Base-by-base conservation (phyloP, 2,888 invertebrate genomes). In the Temnothorax ravouxi region DNA sequence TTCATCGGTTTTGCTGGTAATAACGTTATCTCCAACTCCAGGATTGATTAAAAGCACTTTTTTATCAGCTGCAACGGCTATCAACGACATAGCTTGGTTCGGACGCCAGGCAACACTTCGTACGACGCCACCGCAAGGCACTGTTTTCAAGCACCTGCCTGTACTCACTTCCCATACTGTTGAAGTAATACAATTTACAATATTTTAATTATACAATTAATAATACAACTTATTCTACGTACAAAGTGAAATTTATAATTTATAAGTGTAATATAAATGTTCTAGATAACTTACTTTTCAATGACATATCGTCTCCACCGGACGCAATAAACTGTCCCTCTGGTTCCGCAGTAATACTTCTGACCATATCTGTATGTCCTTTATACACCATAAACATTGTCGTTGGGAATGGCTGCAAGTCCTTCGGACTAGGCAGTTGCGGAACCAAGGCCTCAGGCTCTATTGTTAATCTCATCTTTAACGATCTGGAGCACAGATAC, bases 391-490 rank as follows among this genome's bases (percentile, higher is more conserved):
- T 96, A 85, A 97, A 97, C 95, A 98, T 96, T 62, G 96, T 95
- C 0, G 98, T 98, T 0, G 99, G 99, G 96, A 99, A 99, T 2
- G 99, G 99, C 95, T 99, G 99, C 89, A 99, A 96, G 95, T 99
- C 99, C 91, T 97, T 97, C 0, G 99, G 99, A 91, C 98, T 97
- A 1, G 99, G 99, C 91, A 99, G 95, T 95, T 98, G 97, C 0
- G 99, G 99, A 72, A 99, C 97, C 91, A 99, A 95, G 91, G 98
- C 98, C 94, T 99, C 98, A 0, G 99, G 98, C 92, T 98, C 97
- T 86, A 99, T 98, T 50, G 98, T 98, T 90, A 98, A 95, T 95
- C 98, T 97, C 97, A 98, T 98, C 95, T 98, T 98, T 92, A 98
- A 96, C 82, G 99, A 98, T 88, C 99, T 95, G 1, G 99, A 99